Base-by-base conservation (phyloP, 2,797 vertebrate genomes). In the Linurgus olivaceus region DNA sequence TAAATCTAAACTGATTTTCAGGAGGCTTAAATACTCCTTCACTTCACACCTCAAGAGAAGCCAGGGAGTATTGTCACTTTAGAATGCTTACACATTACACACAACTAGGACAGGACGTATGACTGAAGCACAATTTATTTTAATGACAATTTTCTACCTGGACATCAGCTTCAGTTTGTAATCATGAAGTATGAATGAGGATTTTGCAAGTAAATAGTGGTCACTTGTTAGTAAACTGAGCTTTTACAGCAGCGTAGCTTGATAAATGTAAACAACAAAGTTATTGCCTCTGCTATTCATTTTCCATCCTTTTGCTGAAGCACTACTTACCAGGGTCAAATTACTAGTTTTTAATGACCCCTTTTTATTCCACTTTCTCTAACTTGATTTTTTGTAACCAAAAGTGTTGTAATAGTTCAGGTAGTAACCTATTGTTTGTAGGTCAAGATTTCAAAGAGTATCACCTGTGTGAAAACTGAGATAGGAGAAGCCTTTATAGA, bases 401-500 rank as follows among this genome's bases (percentile, higher is more conserved):
- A 7, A 73, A 57, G 21, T 26, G 4, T 28, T 35, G 12, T 25
- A 63, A 86, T 40, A 35, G 6, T 6, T 1, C 12, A 92, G 31
- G 26, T 7, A 50, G 31, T 10, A 77, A 7, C 19, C 58, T 40
- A 31, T 31, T 51, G 1, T 55, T 71, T 77, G 17, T 33, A 40
- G 13, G 10, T 31, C 28, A 51, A 3, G 35, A 59, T 80, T 83
- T 63, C 48, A 59, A 76, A 90, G 37, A 79, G 29, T 18, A 58
- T 3, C 10, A 45, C 6, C 29, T 37, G 25, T 2, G 17, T 13
- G 35, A 94, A 65, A 66, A 48, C 9, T 13, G 4, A 4, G 37
- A 48, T 1, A 68, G 8, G 7, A 0, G 0, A 86, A 81, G 51
- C 11, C 25, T 44, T 70, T 62, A n/a, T 55, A 17, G 10, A 66